Percentiles rank a stretch among this genome's conserved stretches.
phyloP scores from a whole-genome alignment of 2,888 invertebrate genomes.

The Calephelis perditalis region DNA sequence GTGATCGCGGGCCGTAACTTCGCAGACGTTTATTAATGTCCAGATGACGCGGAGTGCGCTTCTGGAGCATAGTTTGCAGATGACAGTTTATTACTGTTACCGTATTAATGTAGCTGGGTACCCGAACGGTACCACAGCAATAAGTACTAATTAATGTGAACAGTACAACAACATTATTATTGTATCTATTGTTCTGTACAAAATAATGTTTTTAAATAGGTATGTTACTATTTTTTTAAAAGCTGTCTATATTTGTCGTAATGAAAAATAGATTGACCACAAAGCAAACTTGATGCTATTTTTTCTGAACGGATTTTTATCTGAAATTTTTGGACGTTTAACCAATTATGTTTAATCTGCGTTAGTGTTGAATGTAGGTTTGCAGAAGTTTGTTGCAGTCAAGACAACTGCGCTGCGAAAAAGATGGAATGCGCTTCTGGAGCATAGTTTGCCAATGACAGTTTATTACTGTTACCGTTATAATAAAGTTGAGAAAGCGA shows the following conservation, averaged over 20 bases:
- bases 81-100: constrained; percentile 10
- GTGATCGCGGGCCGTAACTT: neutral
- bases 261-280: too few species aligned
- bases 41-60: constrained; percentile 25
- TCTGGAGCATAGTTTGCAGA: constrained; percentile 19
- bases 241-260: too few species aligned
- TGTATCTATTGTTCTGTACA: neutral
- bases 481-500: neutral
- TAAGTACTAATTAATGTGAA: constrained; percentile 5
- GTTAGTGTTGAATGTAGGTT: neutral
- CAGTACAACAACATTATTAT: neutral
- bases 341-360: too few species aligned
- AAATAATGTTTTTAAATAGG: too few species aligned
- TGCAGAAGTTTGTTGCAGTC: constrained; percentile 36
- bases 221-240: too few species aligned
- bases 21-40: constrained; percentile 37
- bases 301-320: too few species aligned
- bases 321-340: too few species aligned
- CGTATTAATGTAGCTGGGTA: constrained; percentile 7
- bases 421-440: constrained; percentile 20
- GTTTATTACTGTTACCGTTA: constrained; percentile 7
- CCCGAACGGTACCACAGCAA: neutral
- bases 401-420: constrained; percentile 19
- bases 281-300: too few species aligned
- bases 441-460: constrained; percentile 13